Conservation (phyloP, 1,140 invertebrate genomes). For the Drosophila kohkoa region DNA sequence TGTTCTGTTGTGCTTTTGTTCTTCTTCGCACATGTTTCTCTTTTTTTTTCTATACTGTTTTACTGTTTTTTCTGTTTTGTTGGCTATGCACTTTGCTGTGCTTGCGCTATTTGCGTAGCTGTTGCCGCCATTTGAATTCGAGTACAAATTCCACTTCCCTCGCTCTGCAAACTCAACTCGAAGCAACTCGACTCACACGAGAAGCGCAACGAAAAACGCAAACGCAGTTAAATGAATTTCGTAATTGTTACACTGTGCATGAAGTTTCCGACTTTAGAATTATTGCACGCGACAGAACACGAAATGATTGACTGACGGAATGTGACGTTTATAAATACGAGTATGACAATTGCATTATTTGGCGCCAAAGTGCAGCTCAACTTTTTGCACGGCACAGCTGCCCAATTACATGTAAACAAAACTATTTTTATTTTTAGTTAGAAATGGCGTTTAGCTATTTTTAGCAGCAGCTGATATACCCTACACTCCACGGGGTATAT, state of each 20-base stretch:
- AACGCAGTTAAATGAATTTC: slow-evolving; percentile 22
- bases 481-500: neutral
- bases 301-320: slow-evolving; percentile 19
- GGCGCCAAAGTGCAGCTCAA: slow-evolving; percentile 23
- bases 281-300: slow-evolving; percentile 51
- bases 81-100: slow-evolving; percentile 5
- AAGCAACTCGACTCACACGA: neutral
- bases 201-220: slow-evolving; percentile 24
- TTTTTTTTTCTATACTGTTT: slow-evolving; percentile 1
- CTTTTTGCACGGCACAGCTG: slow-evolving; percentile 50
- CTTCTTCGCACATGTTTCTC: slow-evolving; percentile 19
- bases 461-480: slow-evolving; percentile 1
- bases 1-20: slow-evolving; percentile 18
- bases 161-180: neutral
- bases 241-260: slow-evolving; percentile 18
- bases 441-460: slow-evolving; percentile 9
- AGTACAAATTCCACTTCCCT: slow-evolving; percentile 30
- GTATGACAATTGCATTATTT: slow-evolving; percentile 12
- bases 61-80: neutral
- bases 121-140: slow-evolving; percentile 38
- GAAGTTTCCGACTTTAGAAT: slow-evolving; percentile 8
- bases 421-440: slow-evolving; percentile 48
- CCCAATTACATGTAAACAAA: slow-evolving; percentile 57
- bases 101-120: slow-evolving; percentile 26
- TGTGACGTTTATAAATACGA: slow-evolving; percentile 35